Evolutionary conservation across 2,113 vertebrate genomes (phyloP), one percentile per base, ranked within the genome.

Genomic region (Heteronetta atricapilla): DNA sequence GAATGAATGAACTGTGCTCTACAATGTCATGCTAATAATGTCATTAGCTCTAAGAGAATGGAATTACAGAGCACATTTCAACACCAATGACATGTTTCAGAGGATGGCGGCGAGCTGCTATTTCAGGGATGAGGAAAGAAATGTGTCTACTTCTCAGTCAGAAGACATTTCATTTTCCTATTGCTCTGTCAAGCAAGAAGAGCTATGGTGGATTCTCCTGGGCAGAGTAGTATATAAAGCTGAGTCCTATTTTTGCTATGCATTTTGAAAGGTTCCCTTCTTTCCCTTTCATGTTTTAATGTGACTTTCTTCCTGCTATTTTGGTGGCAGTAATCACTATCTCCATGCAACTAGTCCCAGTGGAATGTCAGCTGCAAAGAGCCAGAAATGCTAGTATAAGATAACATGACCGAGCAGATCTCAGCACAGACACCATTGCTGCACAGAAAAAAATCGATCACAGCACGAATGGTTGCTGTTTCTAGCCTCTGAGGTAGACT

Each of bases 311-410:
- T 92, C 74, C 78, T 89, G 34, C 80, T 92, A 79, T 73, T 94
- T 85, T 63, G 76, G 78, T 56, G 87, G 62, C 84, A 84, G 33
- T 88, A 93, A 93, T 89, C 88, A 72, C 82, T 73, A 86, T 75
- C 69, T 88, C 92, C 77, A 33, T 67, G 85, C 79, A 91, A 40
- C 59, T 95, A 94, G 93, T 95, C 88, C 86, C 75, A 86, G 85
- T 88, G 94, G 89, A 94, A 95, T 96, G 89, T 96, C 79, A 72
- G 82, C 70, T 91, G 88, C 93, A 86, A 80, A 91, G 93, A 83
- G 89, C 91, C 93, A 95, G 59, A 95, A 91, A 48, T 34, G 21
- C 82, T 52, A 60, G 89, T 79, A 81, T 56, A 92, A 82, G 86
- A 79, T 64, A 59, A 58, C 55, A 74, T 23, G 75, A 86, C 72